Evolutionary conservation across 2,888 invertebrate genomes (phyloP).

Genomic region (Amphimallon solstitiale): DNA sequence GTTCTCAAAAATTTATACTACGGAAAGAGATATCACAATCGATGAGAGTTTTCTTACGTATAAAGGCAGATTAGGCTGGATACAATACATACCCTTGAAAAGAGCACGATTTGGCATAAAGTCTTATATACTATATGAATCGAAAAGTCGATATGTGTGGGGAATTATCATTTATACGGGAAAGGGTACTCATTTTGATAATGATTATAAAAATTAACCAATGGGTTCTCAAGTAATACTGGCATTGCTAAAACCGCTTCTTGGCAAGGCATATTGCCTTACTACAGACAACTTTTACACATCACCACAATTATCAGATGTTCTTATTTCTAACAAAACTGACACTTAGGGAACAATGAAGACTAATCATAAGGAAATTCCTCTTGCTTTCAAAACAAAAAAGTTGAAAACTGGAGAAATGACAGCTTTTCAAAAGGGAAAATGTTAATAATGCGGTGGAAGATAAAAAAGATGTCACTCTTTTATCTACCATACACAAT

Average conservation of each 20-base stretch:
- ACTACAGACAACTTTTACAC: slow-evolving; percentile 47
- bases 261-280: slow-evolving; percentile 39
- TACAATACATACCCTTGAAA: slow-evolving; percentile 53
- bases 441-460: slow-evolving; percentile 45
- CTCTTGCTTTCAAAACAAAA: slow-evolving; percentile 28
- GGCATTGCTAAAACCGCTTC: slow-evolving; percentile 8
- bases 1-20: slow-evolving; percentile 30
- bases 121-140: slow-evolving; percentile 52
- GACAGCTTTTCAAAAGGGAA: slow-evolving; percentile 43
- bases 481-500: slow-evolving; percentile 42
- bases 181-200: slow-evolving; percentile 21
- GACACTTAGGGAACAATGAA: slow-evolving; percentile 43
- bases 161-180: slow-evolving; percentile 50
- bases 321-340: slow-evolving; percentile 37
- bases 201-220: slow-evolving; percentile 12
- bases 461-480: slow-evolving; percentile 37
- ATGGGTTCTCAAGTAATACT: slow-evolving; percentile 21
- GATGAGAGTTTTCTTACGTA: slow-evolving; percentile 51
- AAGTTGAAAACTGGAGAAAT: slow-evolving; percentile 40
- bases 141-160: slow-evolving; percentile 49
- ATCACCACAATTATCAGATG: slow-evolving; percentile 43
- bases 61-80: slow-evolving; percentile 52
- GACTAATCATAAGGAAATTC: slow-evolving; percentile 38
- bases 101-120: slow-evolving; percentile 52
- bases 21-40: slow-evolving; percentile 46